Conservation (phyloP, 1,140 invertebrate species). For the Semibalanus balanoides region DNA sequence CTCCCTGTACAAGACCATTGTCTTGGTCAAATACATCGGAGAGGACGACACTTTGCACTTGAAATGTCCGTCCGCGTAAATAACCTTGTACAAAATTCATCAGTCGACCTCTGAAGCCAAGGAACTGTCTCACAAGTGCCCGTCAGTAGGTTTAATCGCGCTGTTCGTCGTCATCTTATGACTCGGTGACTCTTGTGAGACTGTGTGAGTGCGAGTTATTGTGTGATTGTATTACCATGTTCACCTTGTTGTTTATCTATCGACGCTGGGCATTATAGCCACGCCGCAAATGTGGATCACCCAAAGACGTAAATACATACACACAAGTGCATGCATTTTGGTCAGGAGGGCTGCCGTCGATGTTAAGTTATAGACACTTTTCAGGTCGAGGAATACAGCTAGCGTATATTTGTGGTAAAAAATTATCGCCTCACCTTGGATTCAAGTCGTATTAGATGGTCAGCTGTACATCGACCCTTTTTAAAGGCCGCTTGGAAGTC, state of each 20-base stretch:
- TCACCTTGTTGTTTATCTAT: too few relatives aligned
- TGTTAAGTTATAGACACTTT: background rate
- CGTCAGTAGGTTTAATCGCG: too few relatives aligned
- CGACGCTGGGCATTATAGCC: too few relatives aligned
- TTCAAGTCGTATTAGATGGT: background rate
- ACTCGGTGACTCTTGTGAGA: too few relatives aligned
- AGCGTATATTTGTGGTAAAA: background rate
- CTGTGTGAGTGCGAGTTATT: too few relatives aligned
- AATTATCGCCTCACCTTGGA: background rate
- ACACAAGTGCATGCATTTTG: background rate
- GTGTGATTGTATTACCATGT: too few relatives aligned
- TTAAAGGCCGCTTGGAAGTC: background rate
- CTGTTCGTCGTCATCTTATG: too few relatives aligned
- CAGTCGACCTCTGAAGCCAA: conserved; percentile 4
- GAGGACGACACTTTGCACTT: conserved; percentile 36
- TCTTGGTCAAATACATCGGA: conserved; percentile 9
- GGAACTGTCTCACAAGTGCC: too few relatives aligned
- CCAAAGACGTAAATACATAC: too few relatives aligned
- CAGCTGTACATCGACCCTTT: background rate
- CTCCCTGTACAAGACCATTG: conserved; percentile 8
- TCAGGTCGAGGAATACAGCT: background rate
- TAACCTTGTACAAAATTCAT: conserved; percentile 43
- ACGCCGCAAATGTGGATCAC: too few relatives aligned
- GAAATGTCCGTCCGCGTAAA: conserved; percentile 68
- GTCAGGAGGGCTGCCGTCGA: too few relatives aligned